Evolutionary conservation across 2,888 invertebrate species (phyloP).

Genomic region (Agriopis leucophaearia): DNA sequence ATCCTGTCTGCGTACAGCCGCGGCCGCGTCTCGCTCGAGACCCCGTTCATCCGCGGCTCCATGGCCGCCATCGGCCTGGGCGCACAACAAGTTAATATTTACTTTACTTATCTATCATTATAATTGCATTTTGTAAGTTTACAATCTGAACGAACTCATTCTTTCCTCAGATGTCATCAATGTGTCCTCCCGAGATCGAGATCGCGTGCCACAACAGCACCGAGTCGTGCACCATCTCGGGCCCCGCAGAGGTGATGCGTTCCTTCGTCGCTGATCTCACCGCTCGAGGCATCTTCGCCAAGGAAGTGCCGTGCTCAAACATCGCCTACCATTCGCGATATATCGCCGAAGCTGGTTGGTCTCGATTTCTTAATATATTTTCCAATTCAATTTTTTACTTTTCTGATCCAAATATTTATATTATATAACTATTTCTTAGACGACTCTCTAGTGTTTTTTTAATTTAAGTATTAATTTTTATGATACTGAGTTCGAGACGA

Average conservation of each 20-base stretch:
- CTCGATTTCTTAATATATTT: neutral
- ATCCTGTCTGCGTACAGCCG: conserved; percentile 92
- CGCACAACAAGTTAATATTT: conserved; percentile 69
- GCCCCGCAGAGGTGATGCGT: conserved; percentile 87
- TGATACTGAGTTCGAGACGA: too few relatives aligned
- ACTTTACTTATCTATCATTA: neutral
- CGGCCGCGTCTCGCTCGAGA: conserved; percentile 89
- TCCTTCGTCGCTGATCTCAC: conserved; percentile 81
- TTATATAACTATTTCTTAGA: too few relatives aligned
- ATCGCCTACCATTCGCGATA: conserved; percentile 95
- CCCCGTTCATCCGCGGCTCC: conserved; percentile 88
- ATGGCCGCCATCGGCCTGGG: conserved; percentile 94
- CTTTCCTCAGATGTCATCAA: conserved; percentile 42
- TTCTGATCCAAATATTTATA: too few relatives aligned
- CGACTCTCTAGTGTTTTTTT: too few relatives aligned
- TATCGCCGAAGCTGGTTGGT: conserved; percentile 86
- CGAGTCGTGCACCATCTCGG: conserved; percentile 91
- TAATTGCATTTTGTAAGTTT: too few relatives aligned
- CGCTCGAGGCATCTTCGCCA: conserved; percentile 55
- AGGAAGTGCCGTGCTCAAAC: conserved; percentile 87
- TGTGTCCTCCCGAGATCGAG: conserved; percentile 76
- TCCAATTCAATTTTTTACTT: too few relatives aligned
- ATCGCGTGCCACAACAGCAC: conserved; percentile 93
- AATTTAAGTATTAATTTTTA: too few relatives aligned
- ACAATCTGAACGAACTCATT: neutral